These are phyloP conservation scores for Diadophis punctatus DNA, from an alignment of 2,113 vertebrate genomes.

Conservation along the genomic window DNA sequence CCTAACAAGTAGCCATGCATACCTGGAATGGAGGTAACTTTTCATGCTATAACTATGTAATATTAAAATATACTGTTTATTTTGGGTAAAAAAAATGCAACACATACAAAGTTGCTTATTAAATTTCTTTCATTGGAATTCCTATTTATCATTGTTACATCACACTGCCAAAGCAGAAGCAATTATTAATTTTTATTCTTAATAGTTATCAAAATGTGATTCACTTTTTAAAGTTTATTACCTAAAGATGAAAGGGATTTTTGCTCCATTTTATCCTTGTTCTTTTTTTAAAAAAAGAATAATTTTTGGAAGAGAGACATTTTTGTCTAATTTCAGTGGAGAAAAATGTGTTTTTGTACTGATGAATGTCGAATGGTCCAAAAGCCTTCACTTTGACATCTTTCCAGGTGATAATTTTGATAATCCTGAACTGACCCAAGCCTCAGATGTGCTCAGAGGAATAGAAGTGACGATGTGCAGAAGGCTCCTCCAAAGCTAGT, in stretches of 20 bases:
- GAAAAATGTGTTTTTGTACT: not conserved
- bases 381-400: not conserved
- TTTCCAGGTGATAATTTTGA: not conserved
- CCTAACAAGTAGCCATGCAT: not conserved
- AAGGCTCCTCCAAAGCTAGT: not conserved
- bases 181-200: conserved; percentile 40
- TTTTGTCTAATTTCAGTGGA: conserved; percentile 5
- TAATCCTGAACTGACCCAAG: not conserved
- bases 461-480: not conserved
- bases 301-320: not conserved
- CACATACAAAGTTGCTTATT: conserved; percentile 1
- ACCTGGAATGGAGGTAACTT: not conserved
- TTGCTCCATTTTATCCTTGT: conserved; percentile 30
- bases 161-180: conserved; percentile 1
- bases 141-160: not conserved
- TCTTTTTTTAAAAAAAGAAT: not conserved
- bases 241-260: conserved; percentile 35
- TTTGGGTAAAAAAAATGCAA: not conserved
- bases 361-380: not conserved
- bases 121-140: conserved; percentile 31
- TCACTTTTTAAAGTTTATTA: conserved; percentile 38
- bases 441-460: not conserved
- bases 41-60: not conserved
- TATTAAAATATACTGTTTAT: not conserved
- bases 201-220: conserved; percentile 15